These are phyloP conservation scores for Gallinago nigripennis DNA, from an alignment of 2,797 vertebrate species.

Conservation along the genomic window DNA sequence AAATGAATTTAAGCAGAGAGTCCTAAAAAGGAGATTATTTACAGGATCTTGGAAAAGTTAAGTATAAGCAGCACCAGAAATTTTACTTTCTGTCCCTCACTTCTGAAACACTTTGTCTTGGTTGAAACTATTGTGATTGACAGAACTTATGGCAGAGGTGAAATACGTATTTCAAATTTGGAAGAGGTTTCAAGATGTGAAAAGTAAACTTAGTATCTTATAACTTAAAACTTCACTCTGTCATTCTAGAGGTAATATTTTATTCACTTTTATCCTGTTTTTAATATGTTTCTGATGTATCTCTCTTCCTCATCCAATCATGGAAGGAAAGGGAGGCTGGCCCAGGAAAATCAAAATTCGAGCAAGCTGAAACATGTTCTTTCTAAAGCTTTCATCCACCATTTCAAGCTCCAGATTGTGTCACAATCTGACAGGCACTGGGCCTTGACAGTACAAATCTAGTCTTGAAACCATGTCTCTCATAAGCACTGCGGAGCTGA, in stretches of 20 bases:
- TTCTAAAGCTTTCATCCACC: conserved; percentile 17
- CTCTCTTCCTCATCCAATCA: background rate
- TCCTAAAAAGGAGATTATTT: background rate
- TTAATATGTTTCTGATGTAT: conserved; percentile 2
- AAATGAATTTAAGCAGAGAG: background rate
- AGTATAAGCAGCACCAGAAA: background rate
- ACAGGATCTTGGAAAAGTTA: background rate
- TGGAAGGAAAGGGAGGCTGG: background rate
- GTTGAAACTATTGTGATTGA: background rate
- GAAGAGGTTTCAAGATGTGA: conserved; percentile 18
- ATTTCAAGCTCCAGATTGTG: background rate
- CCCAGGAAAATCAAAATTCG: conserved; percentile 9
- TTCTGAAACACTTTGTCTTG: conserved; percentile 19
- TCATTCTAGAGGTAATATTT: conserved; percentile 20
- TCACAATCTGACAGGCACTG: background rate
- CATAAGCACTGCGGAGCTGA: background rate
- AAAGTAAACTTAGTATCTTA: background rate
- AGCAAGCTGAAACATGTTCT: conserved; percentile 10
- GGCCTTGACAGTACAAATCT: conserved; percentile 6
- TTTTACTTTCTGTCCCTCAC: background rate
- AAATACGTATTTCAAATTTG: background rate
- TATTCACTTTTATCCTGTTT: conserved; percentile 34
- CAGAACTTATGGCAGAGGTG: background rate
- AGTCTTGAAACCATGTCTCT: background rate
- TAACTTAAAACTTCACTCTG: conserved; percentile 2